Evolutionary conservation across 2,797 vertebrate genomes (phyloP), one percentile per base, ranked within the genome.

Genomic region (Gambusia yucatana): DNA sequence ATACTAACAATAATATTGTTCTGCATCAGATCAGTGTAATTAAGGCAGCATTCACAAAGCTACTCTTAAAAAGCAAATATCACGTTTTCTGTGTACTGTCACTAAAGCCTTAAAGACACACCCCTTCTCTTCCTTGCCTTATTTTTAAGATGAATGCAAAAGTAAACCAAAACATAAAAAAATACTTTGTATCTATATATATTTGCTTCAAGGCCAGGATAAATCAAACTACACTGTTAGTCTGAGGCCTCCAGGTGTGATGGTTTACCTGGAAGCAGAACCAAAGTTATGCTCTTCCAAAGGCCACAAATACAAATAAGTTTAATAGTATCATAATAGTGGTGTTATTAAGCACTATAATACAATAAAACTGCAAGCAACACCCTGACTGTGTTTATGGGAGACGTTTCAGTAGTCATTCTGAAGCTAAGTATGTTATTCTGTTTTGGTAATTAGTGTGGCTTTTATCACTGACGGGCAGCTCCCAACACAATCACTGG

Each of bases 361-460:
- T n/a, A 28, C 46, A 16, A 61, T 3, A 36, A 17, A 17, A 61
- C 48, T 46, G 39, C 20, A 72, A 55, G 69, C 76, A 61, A 61
- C 46, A 76, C 46, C 52, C 72, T 71, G 9, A 43, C 22, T 25
- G 47, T 55, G 16, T 69, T 63, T 44, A 46, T n/a, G 14, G 14
- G 41, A 76, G 74, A 79, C 44, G 39, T 69, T 73, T 55, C 47
- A 67, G 28, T 17, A 46, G 47, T 70, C 47, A 17, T 25, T 67
- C 70, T 48, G 39, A 78, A 36, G 41, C 41, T 63, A 55, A 73
- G 39, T 57, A 30, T 9, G 46, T 44, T 22, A 30, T n/a, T 46
- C 25, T 16, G 25, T 13, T 14, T 44, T 70, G 17, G 67, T 46
- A 70, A 70, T 46, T 70, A 44, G 67, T 46, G 25, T 7, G n/a